These are phyloP conservation scores for Lanistes nyassanus DNA, from an alignment of 1,140 invertebrate species.

Conservation along the genomic window DNA sequence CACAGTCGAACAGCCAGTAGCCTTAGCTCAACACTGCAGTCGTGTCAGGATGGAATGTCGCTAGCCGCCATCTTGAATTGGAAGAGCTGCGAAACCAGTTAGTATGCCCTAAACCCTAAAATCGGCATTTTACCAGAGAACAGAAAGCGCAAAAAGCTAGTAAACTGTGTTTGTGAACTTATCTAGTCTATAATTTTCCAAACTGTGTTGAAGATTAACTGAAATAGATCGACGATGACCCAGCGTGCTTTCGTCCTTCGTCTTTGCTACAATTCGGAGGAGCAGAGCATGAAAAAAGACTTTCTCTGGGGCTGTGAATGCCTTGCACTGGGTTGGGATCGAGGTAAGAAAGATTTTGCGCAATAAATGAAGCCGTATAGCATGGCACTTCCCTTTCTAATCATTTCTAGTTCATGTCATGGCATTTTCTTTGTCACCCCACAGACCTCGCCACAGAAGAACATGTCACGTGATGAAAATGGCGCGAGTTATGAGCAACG, in stretches of 20 bases:
- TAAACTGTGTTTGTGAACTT: slow-evolving; percentile 17
- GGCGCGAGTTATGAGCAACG: slow-evolving; percentile 4
- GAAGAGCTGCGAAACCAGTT: slow-evolving; percentile 13
- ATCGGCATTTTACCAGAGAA: slow-evolving; percentile 2
- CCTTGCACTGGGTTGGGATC: slow-evolving; percentile 6
- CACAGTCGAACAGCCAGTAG: too few relatives aligned
- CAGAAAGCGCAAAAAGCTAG: background rate
- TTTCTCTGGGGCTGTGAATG: background rate
- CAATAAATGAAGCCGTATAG: too few relatives aligned
- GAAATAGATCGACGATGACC: background rate
- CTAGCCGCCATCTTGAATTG: slow-evolving; percentile 26
- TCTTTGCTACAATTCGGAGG: background rate
- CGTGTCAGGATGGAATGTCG: slow-evolving; percentile 14
- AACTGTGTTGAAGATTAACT: background rate
- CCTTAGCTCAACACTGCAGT: too few relatives aligned
- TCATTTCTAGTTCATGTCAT: too few relatives aligned
- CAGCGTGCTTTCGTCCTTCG: background rate
- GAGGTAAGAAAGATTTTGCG: slow-evolving; percentile 17
- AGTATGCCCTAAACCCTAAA: background rate
- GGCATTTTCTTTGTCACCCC: background rate
- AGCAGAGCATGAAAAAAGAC: background rate
- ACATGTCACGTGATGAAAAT: slow-evolving; percentile 18
- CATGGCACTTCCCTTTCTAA: too few relatives aligned
- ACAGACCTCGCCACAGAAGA: background rate
- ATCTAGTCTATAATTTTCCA: background rate